phyloP scores from a whole-genome alignment of 2,797 vertebrate genomes.

The Coregonus ussuriensis region DNA sequence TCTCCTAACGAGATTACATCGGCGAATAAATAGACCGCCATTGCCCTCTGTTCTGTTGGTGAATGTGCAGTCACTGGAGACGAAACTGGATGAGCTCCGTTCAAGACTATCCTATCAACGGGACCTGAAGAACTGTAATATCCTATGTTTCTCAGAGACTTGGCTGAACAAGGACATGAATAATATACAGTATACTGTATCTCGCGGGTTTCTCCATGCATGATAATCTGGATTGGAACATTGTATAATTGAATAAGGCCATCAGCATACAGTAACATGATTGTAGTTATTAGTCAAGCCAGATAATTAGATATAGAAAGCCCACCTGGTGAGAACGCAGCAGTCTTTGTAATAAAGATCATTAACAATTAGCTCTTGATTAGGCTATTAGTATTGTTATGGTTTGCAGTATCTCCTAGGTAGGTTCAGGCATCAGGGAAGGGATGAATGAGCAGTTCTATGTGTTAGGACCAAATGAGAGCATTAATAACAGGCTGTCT shows the following conservation, averaged over 20 bases:
- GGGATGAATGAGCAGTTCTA: neutral
- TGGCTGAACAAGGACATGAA: too few relatives aligned
- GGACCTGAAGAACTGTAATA: too few relatives aligned
- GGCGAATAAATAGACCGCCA: too few relatives aligned
- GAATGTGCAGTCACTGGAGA: too few relatives aligned
- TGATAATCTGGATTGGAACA: constrained; percentile 4
- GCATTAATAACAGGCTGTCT: neutral
- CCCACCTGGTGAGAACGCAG: constrained; percentile 8
- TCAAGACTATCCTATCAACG: too few relatives aligned
- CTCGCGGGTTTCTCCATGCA: neutral
- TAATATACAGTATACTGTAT: too few relatives aligned
- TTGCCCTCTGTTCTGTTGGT: too few relatives aligned
- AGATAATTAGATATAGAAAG: constrained; percentile 68
- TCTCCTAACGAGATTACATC: too few relatives aligned
- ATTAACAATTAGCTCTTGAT: constrained; percentile 52
- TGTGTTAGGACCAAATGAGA: neutral
- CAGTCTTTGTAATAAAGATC: too few relatives aligned
- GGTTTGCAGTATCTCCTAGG: neutral
- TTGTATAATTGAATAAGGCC: constrained; percentile 45
- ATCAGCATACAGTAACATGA: constrained; percentile 47
- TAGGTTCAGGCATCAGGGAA: neutral
- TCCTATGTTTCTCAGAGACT: too few relatives aligned
- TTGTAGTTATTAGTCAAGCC: constrained; percentile 66
- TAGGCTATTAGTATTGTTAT: constrained; percentile 38
- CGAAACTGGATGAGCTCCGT: too few relatives aligned